Base-by-base conservation (phyloP, 2,888 invertebrate genomes). In the Noctua janthe region DNA sequence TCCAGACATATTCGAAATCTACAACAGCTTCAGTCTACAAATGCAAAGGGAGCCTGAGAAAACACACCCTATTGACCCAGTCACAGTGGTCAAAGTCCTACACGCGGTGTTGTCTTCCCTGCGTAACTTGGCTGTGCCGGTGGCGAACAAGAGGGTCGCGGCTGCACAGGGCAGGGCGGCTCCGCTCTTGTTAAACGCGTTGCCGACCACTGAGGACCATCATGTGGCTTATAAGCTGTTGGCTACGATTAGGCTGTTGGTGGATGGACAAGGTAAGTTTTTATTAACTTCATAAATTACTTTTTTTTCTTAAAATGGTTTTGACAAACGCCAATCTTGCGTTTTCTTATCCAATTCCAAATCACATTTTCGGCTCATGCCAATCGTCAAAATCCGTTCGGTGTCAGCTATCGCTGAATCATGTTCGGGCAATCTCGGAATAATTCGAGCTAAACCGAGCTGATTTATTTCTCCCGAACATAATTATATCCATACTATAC, bases 201-300 rank as follows among this genome's bases (percentile, higher is more conserved):
- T 98, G 91, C 98, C 98, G 0, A 95, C 96, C 74, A 97, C 98
- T 67, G 97, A 97, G 71, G 98, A 98, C 82, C 98, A 98, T 78
- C 98, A 98, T 49, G 99, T 99, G 2, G 98, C 98, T 10, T 99
- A 99, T 92, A 99, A 99, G 94, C 96, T 99, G 82, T 94, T 99
- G 74, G 99, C 99, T 6, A 98, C 99, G 0, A 95, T 99, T 1
- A 97, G 99, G 79, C 99, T 99, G 98, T 97, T 99, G 66, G 98
- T 99, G 2, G 99, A 99, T 94, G 98, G 98, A 49, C 98, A 98
- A 97, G 98, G 98, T 98, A 90, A 51, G 62, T 67, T 66, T 43
- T 54, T 81, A 2, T 43, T 51, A 51, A 39, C 20, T 66, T 39
- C 17, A 35, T 23, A 66, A 39, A 66, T 39, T 1, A 20, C 10